phyloP scores from a whole-genome alignment of 1,140 invertebrate genomes.

The Drosophila lini region DNA sequence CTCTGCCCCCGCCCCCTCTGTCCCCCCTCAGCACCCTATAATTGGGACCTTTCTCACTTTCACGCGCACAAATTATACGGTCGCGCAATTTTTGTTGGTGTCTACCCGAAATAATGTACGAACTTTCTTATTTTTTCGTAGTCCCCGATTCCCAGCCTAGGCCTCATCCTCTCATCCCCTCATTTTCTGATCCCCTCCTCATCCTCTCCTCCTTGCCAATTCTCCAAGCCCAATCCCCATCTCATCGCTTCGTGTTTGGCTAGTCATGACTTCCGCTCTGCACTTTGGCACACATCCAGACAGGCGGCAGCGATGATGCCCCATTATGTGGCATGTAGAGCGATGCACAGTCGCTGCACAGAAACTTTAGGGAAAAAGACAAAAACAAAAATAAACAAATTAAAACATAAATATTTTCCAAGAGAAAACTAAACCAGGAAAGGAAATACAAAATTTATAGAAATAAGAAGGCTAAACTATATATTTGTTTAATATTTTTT shows the following conservation, averaged over 20 bases:
- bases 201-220: conserved; percentile 31
- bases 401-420: conserved; percentile 3
- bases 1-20: background rate
- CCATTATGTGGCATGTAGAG: conserved; percentile 78
- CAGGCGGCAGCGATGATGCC: conserved; percentile 48
- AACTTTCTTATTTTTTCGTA: conserved; percentile 71
- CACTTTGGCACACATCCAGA: conserved; percentile 67
- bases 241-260: conserved; percentile 78
- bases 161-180: background rate
- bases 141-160: conserved; percentile 28
- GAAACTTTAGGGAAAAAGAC: background rate
- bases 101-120: conserved; percentile 79
- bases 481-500: background rate
- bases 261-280: conserved; percentile 81
- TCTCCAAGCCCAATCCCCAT: conserved; percentile 49
- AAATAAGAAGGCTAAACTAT: background rate
- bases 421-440: background rate
- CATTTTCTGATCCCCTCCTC: background rate
- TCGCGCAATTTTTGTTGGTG: conserved; percentile 61
- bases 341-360: conserved; percentile 44
- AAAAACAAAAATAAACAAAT: background rate
- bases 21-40: conserved; percentile 56
- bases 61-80: conserved; percentile 81
- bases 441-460: background rate
- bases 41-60: conserved; percentile 82